A percentile compares a stretch with the other conserved stretches of the same genome.
Conservation (phyloP, 2,113 vertebrate genomes). For the Enhydra lutris region DNA sequence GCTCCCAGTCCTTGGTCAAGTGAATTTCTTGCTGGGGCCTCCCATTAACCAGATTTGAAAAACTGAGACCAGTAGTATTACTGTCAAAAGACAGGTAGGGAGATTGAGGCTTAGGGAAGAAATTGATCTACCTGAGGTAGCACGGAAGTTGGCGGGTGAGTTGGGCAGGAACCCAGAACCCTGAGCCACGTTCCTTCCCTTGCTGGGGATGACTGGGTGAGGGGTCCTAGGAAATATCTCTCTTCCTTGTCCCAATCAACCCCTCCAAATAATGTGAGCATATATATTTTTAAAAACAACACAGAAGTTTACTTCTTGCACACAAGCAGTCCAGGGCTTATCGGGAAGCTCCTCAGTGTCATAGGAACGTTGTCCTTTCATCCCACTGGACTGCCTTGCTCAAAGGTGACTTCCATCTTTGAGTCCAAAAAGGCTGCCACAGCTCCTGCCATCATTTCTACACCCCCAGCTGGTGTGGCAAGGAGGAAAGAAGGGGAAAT, state of each 20-base stretch:
- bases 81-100: not conserved
- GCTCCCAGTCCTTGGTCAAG: not conserved
- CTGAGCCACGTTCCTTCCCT: not conserved
- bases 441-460: constrained; percentile 9
- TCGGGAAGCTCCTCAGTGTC: rapidly evolving
- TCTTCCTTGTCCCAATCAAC: not conserved
- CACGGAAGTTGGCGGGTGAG: not conserved
- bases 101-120: not conserved
- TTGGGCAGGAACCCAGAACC: not conserved
- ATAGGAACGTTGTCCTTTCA: not conserved
- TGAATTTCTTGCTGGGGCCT: not conserved
- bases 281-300: not conserved
- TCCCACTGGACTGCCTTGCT: not conserved
- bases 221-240: not conserved
- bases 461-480: not conserved
- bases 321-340: not conserved
- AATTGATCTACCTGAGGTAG: not conserved
- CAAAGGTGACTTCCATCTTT: not conserved
- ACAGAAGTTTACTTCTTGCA: not conserved
- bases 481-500: not conserved
- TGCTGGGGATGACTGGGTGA: not conserved
- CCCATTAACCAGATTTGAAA: not conserved
- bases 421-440: not conserved
- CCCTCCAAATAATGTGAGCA: not conserved
- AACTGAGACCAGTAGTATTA: not conserved